These are phyloP conservation scores for Cepaea nemoralis DNA, from an alignment of 1,140 invertebrate genomes.

Conservation along the genomic window DNA sequence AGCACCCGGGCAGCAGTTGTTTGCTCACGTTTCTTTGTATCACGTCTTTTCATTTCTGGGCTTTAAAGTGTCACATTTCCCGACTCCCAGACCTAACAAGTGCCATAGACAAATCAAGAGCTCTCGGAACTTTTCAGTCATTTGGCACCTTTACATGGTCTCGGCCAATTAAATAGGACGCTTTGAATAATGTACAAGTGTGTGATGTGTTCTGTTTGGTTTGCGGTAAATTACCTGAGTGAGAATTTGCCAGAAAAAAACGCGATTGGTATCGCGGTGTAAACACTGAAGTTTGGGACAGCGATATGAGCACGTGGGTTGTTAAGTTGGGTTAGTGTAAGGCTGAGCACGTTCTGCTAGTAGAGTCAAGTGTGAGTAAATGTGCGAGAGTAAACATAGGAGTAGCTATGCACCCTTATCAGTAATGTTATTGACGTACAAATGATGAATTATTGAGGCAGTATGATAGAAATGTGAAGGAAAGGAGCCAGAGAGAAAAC, in stretches of 20 bases:
- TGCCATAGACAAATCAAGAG: background rate
- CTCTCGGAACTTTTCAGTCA: background rate
- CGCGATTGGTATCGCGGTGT: background rate
- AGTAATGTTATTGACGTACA: too few species aligned
- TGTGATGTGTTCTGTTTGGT: background rate
- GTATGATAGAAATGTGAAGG: too few species aligned
- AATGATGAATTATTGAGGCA: too few species aligned
- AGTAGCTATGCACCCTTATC: too few species aligned
- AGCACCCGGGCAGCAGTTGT: too few species aligned
- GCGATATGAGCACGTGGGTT: background rate
- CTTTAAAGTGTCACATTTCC: too few species aligned
- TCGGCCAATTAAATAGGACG: background rate
- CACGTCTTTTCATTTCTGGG: too few species aligned
- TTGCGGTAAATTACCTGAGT: background rate
- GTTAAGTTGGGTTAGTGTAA: background rate
- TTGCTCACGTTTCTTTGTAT: too few species aligned
- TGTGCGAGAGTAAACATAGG: background rate
- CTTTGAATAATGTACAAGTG: background rate
- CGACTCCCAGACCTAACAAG: too few species aligned
- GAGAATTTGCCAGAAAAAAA: background rate
- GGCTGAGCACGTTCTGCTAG: background rate
- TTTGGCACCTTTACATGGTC: background rate
- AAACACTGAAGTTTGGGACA: background rate
- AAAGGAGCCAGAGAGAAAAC: too few species aligned
- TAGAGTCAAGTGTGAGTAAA: slow-evolving; percentile 1